phyloP scores from a whole-genome alignment of 2,113 vertebrate genomes.

The Nymphicus hollandicus region DNA sequence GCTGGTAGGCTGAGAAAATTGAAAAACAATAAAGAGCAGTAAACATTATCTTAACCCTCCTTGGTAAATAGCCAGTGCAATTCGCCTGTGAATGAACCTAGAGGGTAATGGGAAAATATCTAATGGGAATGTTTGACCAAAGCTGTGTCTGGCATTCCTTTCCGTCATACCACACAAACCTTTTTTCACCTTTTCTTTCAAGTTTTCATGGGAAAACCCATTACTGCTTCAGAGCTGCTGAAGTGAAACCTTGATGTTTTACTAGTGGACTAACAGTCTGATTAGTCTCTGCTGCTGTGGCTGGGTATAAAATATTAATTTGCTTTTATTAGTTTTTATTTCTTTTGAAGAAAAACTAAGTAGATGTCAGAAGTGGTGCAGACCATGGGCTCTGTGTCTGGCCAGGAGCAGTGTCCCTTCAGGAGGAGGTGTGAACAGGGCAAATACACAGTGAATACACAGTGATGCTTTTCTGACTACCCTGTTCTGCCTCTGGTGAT shows the following conservation, averaged over 20 bases:
- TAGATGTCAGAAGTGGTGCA: not conserved
- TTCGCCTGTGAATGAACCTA: conserved; percentile 67
- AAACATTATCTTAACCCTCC: conserved; percentile 42
- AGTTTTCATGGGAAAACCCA: conserved; percentile 50
- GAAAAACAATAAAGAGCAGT: not conserved
- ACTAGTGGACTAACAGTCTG: not conserved
- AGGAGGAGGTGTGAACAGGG: not conserved
- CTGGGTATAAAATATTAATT: not conserved
- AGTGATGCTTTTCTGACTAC: not conserved
- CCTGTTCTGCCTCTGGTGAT: not conserved
- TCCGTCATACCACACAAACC: conserved; percentile 53
- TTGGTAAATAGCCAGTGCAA: conserved; percentile 55
- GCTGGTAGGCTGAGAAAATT: not conserved
- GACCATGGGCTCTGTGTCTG: not conserved
- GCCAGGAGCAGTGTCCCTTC: not conserved
- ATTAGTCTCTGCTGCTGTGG: not conserved
- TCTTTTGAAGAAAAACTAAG: not conserved
- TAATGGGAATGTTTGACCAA: conserved; percentile 64
- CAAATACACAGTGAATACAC: not conserved
- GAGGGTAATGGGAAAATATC: conserved; percentile 59
- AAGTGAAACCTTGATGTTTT: conserved; percentile 36
- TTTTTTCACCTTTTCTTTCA: conserved; percentile 65
- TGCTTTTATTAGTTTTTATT: not conserved
- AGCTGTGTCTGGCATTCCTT: conserved; percentile 64
- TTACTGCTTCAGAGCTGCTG: conserved; percentile 35